A percentile compares a stretch with the other conserved stretches of the same genome.
Conservation (phyloP, 2,113 vertebrate species). For the Arothron firmamentum region DNA sequence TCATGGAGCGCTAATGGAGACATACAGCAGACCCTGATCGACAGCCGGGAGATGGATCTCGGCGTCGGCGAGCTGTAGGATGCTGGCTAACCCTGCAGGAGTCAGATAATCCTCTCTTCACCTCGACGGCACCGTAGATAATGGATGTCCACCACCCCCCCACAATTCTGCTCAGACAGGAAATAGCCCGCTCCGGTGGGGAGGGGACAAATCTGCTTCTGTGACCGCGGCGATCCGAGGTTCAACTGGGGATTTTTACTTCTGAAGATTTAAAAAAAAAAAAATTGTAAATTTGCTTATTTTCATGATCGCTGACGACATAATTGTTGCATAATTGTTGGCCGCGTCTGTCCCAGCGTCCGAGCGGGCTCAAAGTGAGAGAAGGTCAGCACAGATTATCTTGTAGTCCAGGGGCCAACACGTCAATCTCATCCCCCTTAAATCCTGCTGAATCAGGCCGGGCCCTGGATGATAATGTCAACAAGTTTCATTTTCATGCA, state of each 20-base stretch:
- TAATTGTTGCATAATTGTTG: not conserved
- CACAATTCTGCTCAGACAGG: slow-evolving; percentile 38
- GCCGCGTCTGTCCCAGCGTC: not conserved
- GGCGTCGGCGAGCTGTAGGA: slow-evolving; percentile 65
- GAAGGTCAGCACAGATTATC: slow-evolving; percentile 50
- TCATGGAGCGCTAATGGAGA: slow-evolving; percentile 65
- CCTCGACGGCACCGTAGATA: slow-evolving; percentile 49
- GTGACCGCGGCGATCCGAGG: not conserved
- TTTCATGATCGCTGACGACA: too few species aligned
- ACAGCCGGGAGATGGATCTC: slow-evolving; percentile 65
- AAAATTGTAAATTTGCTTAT: not conserved
- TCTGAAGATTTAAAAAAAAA: not conserved
- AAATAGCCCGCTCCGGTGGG: slow-evolving; percentile 26
- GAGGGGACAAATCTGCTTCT: slow-evolving; percentile 17
- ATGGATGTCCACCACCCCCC: slow-evolving; percentile 56
- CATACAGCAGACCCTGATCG: slow-evolving; percentile 55
- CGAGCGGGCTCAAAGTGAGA: slow-evolving; percentile 12
- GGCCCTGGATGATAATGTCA: slow-evolving; percentile 21
- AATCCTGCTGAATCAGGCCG: slow-evolving; percentile 16
- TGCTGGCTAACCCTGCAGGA: slow-evolving; percentile 54
- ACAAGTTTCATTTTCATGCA: slow-evolving; percentile 25
- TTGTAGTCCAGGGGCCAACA: slow-evolving; percentile 31
- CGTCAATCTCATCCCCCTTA: slow-evolving; percentile 29
- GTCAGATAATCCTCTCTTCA: slow-evolving; percentile 65
- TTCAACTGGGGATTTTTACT: slow-evolving; percentile 3